phyloP scores from a whole-genome alignment of 2,888 invertebrate species.

The Cepaea hortensis region DNA sequence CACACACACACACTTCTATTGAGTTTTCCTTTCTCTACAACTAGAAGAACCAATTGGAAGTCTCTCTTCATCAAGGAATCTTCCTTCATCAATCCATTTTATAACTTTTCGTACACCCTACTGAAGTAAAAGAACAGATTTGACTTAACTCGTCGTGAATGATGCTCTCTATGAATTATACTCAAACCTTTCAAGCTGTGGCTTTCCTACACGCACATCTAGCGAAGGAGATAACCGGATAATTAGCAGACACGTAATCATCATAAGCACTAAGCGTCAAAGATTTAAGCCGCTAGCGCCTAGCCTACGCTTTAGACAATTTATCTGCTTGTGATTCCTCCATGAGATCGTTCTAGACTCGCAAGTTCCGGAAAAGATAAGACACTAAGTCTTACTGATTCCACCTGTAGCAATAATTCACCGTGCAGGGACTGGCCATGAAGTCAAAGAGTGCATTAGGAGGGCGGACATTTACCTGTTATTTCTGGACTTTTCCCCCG shows the following conservation, averaged over 20 bases:
- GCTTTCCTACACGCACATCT: not conserved
- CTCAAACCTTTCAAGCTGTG: not conserved
- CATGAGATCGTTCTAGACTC: not conserved
- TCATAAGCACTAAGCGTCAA: not conserved
- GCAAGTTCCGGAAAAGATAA: constrained; percentile 13
- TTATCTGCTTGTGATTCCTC: not conserved
- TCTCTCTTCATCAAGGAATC: no score
- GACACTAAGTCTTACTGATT: not conserved
- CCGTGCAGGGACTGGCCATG: not conserved
- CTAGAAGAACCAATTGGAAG: no score
- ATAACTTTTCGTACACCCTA: no score
- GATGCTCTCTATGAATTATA: no score
- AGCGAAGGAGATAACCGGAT: not conserved
- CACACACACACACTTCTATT: not conserved
- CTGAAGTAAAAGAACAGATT: no score
- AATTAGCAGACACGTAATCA: not conserved
- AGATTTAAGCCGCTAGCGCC: not conserved
- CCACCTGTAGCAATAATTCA: not conserved
- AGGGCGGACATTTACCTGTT: no score
- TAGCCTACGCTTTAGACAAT: not conserved
- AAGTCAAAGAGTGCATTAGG: not conserved
- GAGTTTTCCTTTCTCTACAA: no score
- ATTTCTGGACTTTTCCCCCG: no score
- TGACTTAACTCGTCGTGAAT: no score
- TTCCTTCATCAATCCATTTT: no score